Base-by-base conservation (phyloP, 2,113 vertebrate genomes). In the Xiphorhynchus elegans region DNA sequence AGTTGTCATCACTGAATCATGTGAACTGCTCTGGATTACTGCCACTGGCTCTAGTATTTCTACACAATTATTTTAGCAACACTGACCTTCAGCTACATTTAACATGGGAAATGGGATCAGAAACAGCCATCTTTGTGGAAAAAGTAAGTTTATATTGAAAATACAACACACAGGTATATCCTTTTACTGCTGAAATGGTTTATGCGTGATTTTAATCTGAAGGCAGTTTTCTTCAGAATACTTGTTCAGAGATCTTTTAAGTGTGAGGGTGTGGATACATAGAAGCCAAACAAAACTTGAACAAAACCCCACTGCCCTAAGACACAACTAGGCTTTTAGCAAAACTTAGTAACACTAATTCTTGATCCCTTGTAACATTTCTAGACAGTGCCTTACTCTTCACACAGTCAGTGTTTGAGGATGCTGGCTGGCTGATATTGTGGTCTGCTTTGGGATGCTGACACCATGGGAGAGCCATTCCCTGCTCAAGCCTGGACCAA, bases 21-120 rank as follows among this genome's bases (percentile, higher is more conserved):
- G 66, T 90, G 92, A 95, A 49, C 49, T 76, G 40, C 86, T 82
- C 73, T 94, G 92, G 67, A 87, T 84, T 92, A 66, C 75, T 3
- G 33, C 42, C 79, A 44, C 53, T 73, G 59, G 29, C 46, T 87
- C 84, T 12, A 66, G 35, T 70, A 58, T 87, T 91, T 85, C 84
- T 42, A 26, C 52, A 42, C 18, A 53, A 78, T 52, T 76, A 37
- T 70, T 90, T 88, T 62, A 84, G 60, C 35, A 84, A 67, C 17
- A 15, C 37, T 68, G 40, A 53, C 56, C 63, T 85, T 81, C 64
- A 77, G 28, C 49, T 78, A 35, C 15, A 18, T 90, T 86, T 56
- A 67, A 90, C 28, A 29, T 21, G n/a, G 46, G 40, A 92, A 88
- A 69, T 60, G 19, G 29, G 39, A 79, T 74, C 35, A 91, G 50